Percentiles rank a stretch among this genome's conserved stretches.
Evolutionary conservation across 2,888 invertebrate genomes (phyloP).

Genomic region (Drosophila formosana): DNA sequence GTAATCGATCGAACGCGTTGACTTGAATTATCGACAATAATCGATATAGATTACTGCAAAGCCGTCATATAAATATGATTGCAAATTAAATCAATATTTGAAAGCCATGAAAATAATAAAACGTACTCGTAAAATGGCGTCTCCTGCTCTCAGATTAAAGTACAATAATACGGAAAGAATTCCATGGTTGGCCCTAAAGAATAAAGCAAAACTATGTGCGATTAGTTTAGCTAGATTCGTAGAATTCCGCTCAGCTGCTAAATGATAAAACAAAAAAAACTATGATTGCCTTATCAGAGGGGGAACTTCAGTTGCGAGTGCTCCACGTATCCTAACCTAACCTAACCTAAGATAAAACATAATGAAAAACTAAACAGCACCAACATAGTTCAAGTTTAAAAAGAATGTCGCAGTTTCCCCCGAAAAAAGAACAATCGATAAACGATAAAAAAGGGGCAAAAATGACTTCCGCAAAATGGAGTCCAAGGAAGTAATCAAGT

Average conservation of each 20-base stretch:
- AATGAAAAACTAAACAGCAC: background rate
- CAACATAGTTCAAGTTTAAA: background rate
- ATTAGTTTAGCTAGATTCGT: conserved; percentile 1
- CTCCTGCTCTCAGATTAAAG: background rate
- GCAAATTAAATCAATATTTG: too few relatives aligned
- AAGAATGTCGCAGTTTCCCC: background rate
- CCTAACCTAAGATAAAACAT: conserved; percentile 12
- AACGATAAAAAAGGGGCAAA: conserved; percentile 28
- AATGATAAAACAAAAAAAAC: conserved; percentile 1
- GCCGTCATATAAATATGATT: too few relatives aligned
- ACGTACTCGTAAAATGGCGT: background rate
- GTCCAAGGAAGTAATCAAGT: conserved; percentile 17
- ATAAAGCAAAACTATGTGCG: conserved; percentile 9
- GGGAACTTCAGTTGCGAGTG: background rate
- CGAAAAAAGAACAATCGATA: conserved; percentile 41
- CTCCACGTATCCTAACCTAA: conserved; percentile 20
- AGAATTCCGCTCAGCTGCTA: background rate
- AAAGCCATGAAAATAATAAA: too few relatives aligned
- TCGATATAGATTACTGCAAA: background rate
- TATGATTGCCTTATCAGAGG: conserved; percentile 15
- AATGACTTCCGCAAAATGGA: conserved; percentile 41
- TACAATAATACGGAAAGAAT: background rate
- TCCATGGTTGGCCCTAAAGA: background rate
- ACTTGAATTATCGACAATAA: background rate
- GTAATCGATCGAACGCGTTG: background rate